Percentiles rank a stretch among this genome's conserved stretches.
These are phyloP conservation scores for Pangasius krempfi DNA, from an alignment of 2,797 vertebrate genomes.

Conservation along the genomic window DNA sequence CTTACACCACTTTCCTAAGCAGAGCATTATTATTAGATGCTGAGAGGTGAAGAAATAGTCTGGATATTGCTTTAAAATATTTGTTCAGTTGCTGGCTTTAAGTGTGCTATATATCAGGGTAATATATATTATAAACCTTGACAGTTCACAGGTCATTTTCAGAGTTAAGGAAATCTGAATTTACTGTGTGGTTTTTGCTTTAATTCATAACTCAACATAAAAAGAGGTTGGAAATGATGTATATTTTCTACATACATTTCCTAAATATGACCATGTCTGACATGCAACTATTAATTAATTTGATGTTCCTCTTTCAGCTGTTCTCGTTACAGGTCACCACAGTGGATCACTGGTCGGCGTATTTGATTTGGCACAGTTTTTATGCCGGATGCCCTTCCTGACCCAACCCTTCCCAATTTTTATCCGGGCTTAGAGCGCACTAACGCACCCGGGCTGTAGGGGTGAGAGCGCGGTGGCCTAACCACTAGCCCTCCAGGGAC, in stretches of 20 bases:
- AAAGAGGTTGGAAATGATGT: not conserved
- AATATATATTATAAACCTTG: not conserved
- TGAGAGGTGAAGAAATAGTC: not conserved
- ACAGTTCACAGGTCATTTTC: not conserved
- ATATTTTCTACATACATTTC: not conserved
- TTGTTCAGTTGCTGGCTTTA: not conserved
- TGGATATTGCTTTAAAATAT: not conserved
- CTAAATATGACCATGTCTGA: not conserved
- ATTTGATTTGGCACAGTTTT: no score
- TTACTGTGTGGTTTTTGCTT: not conserved
- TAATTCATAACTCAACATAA: not conserved
- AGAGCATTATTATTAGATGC: not conserved
- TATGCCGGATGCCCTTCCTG: no score
- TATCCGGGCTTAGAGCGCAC: no score
- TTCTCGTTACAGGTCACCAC: no score
- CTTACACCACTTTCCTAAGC: not conserved
- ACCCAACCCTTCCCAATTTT: no score
- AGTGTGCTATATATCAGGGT: not conserved
- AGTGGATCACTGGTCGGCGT: no score
- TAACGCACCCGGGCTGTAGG: no score
- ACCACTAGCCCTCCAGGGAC: no score
- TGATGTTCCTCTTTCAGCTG: no score
- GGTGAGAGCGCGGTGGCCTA: no score
- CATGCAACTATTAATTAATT: not conserved
- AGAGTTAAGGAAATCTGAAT: not conserved